Evolutionary conservation across 2,888 invertebrate species (phyloP).

Genomic region (Phengaris arion): DNA sequence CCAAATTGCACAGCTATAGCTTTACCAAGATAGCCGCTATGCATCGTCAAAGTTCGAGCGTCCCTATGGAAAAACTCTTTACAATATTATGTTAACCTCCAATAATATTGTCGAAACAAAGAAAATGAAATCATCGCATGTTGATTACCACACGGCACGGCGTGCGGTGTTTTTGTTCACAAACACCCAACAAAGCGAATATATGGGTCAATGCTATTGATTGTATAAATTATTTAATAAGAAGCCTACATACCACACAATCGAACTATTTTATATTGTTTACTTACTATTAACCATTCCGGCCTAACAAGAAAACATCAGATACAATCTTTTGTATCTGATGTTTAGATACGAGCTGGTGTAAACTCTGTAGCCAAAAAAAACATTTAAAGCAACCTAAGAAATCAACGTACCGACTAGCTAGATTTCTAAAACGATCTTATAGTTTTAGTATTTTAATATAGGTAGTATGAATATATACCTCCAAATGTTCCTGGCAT

Average conservation of each 20-base stretch:
- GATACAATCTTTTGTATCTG: background rate
- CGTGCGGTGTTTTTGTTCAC: background rate
- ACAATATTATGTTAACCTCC: background rate
- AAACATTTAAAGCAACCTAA: no score
- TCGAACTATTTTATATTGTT: conserved; percentile 3
- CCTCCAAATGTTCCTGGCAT: no score
- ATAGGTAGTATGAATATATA: no score
- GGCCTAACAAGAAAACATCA: background rate
- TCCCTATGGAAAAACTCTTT: no score
- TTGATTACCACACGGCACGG: background rate
- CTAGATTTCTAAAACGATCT: no score
- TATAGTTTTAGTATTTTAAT: no score
- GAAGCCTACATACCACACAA: background rate
- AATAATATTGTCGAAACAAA: conserved; percentile 22
- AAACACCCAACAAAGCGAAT: conserved; percentile 13
- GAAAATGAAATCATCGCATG: conserved; percentile 17
- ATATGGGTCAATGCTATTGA: conserved; percentile 21
- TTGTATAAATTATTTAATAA: conserved; percentile 23
- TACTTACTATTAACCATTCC: background rate
- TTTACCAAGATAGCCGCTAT: no score
- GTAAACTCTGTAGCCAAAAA: no score
- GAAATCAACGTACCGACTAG: no score
- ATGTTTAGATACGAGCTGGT: no score
- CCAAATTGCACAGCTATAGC: no score
- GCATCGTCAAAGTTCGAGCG: no score